Evolutionary conservation across 53 echinoderm and acorn worm genomes (phyloP), one percentile per base, ranked within the genome.

Genomic region (Holothuria leucospilota): DNA sequence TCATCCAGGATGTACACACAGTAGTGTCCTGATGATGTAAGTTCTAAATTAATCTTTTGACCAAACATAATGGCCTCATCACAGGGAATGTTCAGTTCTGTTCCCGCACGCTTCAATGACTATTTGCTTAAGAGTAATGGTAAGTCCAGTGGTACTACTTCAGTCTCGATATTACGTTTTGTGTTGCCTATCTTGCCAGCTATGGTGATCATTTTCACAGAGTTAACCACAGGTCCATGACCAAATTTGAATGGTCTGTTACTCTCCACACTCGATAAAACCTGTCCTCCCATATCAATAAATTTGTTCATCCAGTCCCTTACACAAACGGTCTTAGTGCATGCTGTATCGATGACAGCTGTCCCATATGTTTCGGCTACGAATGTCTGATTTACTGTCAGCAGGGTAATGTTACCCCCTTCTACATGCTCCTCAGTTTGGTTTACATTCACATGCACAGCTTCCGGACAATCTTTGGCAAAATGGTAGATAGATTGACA

Each of bases 231-330:
- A 40, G 73, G 73, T 38, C 41, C 73, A 72, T 72, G 41, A 21
- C 73, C 73, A 72, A 72, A 72, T 72, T 72, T 72, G 34, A 72
- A 72, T 20, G 73, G 73, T 72, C 41, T 29, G 21, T 72, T 72
- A 30, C 73, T 72, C 34, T 38, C 13, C 29, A 25, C 34, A 25
- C 21, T 20, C 21, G 73, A 72, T 40, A 28, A 28, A 29, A 72
- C 29, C 9, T 42, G 42, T n/a, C n/a, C n/a, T n/a, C n/a, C n/a
- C n/a, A n/a, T n/a, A n/a, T n/a, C n/a, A n/a, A n/a, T n/a, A n/a
- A 72, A 72, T 6, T 72, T 72, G 20, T 72, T 20, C 34, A 72
- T 21, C 73, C 73, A 72, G 21, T 28, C 24, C 29, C 29, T 72
- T 72, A 7, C 73, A 72, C 73, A 72, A 38, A 72, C 73, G 21